Evolutionary conservation across 64 coral and sea anemone species (phyloP).

Genomic region (Cladopsammia gracilis): DNA sequence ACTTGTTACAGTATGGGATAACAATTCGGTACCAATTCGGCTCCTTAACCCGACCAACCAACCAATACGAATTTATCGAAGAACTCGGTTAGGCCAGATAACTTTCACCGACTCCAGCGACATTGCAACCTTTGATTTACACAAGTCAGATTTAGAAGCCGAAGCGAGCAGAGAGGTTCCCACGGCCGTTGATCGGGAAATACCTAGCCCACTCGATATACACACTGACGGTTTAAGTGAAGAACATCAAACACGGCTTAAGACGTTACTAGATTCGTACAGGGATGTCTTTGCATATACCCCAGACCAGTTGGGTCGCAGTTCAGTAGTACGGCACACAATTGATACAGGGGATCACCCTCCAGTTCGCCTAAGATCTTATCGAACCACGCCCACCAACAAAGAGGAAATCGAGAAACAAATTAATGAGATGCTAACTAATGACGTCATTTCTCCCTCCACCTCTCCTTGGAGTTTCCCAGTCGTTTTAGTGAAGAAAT

Average conservation of each 20-base stretch:
- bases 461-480: slow-evolving; percentile 16
- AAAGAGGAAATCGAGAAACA: slow-evolving; percentile 42
- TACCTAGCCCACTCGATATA: not conserved
- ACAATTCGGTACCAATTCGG: slow-evolving; percentile 3
- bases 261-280: not conserved
- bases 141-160: not conserved
- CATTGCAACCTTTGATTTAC: slow-evolving; percentile 4
- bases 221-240: not conserved
- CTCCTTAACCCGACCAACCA: not conserved
- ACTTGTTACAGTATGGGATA: not conserved
- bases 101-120: not conserved
- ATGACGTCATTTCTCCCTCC: slow-evolving; percentile 19
- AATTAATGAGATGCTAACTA: slow-evolving; percentile 13
- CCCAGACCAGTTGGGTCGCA: slow-evolving; percentile 2
- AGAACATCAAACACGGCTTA: not conserved
- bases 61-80: not conserved
- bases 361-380: slow-evolving; percentile 6
- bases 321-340: slow-evolving; percentile 11
- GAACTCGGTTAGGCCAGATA: not conserved
- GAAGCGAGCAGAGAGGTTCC: not conserved
- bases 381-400: slow-evolving; percentile 13
- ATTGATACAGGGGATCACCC: slow-evolving; percentile 42
- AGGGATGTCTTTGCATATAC: slow-evolving; percentile 1
- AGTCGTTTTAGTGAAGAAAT: slow-evolving; percentile 30
- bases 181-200: not conserved